Base-by-base conservation (phyloP, 2,797 vertebrate genomes). In the Mycteria americana region DNA sequence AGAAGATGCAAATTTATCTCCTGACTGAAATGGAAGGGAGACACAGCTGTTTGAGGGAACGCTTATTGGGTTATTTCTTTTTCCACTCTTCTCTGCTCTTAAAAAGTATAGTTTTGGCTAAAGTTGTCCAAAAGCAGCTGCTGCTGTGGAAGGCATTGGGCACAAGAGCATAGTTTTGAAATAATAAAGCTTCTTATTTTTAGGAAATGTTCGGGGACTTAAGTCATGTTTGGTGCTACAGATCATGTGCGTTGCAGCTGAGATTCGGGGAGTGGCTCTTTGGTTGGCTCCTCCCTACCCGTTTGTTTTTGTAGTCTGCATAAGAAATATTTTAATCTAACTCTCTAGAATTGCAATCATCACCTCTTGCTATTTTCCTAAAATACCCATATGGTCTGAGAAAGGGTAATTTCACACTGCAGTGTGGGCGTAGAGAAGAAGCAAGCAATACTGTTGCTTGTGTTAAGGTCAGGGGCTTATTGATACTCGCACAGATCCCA, bases 401-500 rank as follows among this genome's bases (percentile, higher is more conserved):
- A 37, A 62, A 48, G 81, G 57, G 22, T 63, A 8, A n/a, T 54
- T 50, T 69, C 60, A 24, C 56, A 2, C 28, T 23, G 0, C 15
- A 1, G 27, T 2, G 67, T 46, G 64, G 48, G 37, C 67, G 45
- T 17, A 46, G 51, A 51, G 48, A 24, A 39, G 16, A 5, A 18
- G 7, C 39, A 5, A 18, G 7, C 39, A 2, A 5, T 7, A 50
- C 37, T 13, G 35, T 45, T 31, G 54, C 30, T 21, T 9, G 17
- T 7, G 23, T 30, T 33, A 7, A 6, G 68, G 79, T 46, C 60
- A 6, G 68, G 41, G 33, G 9, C 30, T 46, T 13, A 31, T 2
- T 27, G 77, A 5, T n/a, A 3, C 31, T 54, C 2, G 2, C 24
- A 1, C 23, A 8, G 30, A 13, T 17, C 10, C 5, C 64, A 0